Base-by-base conservation (phyloP, 2,797 vertebrate genomes). In the Pristis pectinata region DNA sequence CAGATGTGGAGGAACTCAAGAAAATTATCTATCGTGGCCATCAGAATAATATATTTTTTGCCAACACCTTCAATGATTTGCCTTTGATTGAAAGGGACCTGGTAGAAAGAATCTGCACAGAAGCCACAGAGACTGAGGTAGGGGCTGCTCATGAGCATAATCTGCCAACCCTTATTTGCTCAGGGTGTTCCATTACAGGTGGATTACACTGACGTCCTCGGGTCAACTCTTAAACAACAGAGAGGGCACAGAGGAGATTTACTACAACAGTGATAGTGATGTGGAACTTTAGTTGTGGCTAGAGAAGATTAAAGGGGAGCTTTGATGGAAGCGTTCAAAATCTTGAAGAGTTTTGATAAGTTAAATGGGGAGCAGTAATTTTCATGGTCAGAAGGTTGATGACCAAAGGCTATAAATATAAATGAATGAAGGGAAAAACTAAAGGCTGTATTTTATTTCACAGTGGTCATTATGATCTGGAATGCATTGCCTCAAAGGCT, bases 51-150 rank as follows among this genome's bases (percentile, higher is more conserved):
- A 93, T 98, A 95, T 99, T 99, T 96, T 98, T 97, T 0, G 95
- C 97, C 37, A 96, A 95, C n/a, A 97, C 98, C 0, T 99, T 99
- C 0, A 97, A 98, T 0, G 98, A 98, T 95, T 97, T 99, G 61
- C 96, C 97, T 0, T 96, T 97, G 8, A 97, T 99, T 53, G 97
- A 98, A 95, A 96, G 95, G 95, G 98, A 98, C 94, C 97, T 99
- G 22, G 97, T 98, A 95, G 96, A 95, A 2, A 96, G 96, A 74
- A 96, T 99, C 95, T 99, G 98, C 72, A 97, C 97, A 27, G 96
- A 97, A 0, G 96, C 95, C 2, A 96, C 97, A 0, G 11, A 19
- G 70, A 94, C 3, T 34, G 70, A 94, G 92, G 92, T 94, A 76
- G 34, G 92, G 61, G 24, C 13, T 94, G 27, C 15, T 72, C 30